Conservation (phyloP, 2,113 vertebrate species). For the Heterochromis multidens region DNA sequence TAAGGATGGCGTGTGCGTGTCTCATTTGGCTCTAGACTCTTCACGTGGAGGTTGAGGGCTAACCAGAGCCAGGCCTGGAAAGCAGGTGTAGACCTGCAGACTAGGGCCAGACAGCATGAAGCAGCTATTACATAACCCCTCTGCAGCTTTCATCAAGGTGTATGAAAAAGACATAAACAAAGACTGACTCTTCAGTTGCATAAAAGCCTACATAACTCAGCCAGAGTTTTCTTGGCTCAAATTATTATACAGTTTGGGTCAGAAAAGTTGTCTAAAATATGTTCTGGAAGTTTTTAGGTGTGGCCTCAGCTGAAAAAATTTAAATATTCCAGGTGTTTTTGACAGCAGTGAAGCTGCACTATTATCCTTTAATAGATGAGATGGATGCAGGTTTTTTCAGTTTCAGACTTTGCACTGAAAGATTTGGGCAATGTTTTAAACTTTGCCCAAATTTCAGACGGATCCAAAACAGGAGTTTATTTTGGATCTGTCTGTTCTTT, state of each 20-base stretch:
- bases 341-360: background rate
- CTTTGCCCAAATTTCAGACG: background rate
- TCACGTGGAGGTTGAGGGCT: background rate
- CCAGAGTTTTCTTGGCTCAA: background rate
- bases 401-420: background rate
- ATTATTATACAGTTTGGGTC: background rate
- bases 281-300: background rate
- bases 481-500: conserved; percentile 10
- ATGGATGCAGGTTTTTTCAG: background rate
- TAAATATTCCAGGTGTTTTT: background rate
- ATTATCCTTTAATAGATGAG: background rate
- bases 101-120: background rate
- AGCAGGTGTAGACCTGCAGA: conserved; percentile 33
- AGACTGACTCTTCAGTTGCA: conserved; percentile 11
- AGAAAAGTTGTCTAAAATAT: background rate
- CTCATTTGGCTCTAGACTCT: conserved; percentile 32
- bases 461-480: conserved; percentile 16
- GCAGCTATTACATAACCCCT: conserved; percentile 7
- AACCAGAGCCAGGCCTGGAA: conserved; percentile 23
- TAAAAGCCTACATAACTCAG: conserved; percentile 7
- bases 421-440: background rate
- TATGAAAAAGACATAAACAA: background rate
- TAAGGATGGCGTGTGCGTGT: background rate
- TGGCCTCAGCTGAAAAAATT: background rate
- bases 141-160: background rate